phyloP scores from a whole-genome alignment of 2,797 vertebrate genomes.

The Sebastiscus tertius region DNA sequence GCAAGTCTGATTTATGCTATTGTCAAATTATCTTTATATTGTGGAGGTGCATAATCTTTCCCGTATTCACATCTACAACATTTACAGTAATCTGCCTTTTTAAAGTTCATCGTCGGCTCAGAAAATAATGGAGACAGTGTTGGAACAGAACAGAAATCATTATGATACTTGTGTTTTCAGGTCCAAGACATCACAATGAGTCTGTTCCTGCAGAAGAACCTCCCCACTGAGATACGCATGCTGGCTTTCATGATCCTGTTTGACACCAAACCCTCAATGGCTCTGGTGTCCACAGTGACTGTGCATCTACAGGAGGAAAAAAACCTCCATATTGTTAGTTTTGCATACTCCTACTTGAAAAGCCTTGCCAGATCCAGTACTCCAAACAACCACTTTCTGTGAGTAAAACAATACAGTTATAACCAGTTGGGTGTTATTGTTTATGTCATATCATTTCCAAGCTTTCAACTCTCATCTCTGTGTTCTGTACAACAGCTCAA shows the following conservation, averaged over 20 bases:
- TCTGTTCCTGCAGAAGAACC: slow-evolving; percentile 79
- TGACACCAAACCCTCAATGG: slow-evolving; percentile 84
- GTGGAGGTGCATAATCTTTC: background rate
- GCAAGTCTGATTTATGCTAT: background rate
- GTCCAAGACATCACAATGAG: slow-evolving; percentile 85
- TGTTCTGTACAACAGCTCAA: slow-evolving; percentile 78
- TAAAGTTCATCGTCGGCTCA: background rate
- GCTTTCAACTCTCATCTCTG: background rate
- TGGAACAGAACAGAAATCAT: background rate
- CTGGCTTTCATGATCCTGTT: slow-evolving; percentile 84
- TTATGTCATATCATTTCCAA: background rate
- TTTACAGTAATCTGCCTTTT: background rate
- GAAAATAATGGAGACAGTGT: background rate
- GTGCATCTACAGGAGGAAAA: slow-evolving; percentile 81
- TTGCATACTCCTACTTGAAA: slow-evolving; percentile 84
- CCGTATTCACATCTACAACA: background rate
- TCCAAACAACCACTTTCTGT: slow-evolving; percentile 85
- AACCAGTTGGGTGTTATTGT: background rate
- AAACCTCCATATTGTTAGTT: slow-evolving; percentile 85
- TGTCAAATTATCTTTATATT: background rate
- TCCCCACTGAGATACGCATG: slow-evolving; percentile 82
- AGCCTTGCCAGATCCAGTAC: slow-evolving; percentile 80
- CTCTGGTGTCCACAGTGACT: slow-evolving; percentile 82
- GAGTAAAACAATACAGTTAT: slow-evolving; percentile 59
- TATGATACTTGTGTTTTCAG: slow-evolving; percentile 65